Evolutionary conservation across 2,888 invertebrate genomes (phyloP), one percentile per base, ranked within the genome.

Genomic region (Calliscelio sp.): DNA sequence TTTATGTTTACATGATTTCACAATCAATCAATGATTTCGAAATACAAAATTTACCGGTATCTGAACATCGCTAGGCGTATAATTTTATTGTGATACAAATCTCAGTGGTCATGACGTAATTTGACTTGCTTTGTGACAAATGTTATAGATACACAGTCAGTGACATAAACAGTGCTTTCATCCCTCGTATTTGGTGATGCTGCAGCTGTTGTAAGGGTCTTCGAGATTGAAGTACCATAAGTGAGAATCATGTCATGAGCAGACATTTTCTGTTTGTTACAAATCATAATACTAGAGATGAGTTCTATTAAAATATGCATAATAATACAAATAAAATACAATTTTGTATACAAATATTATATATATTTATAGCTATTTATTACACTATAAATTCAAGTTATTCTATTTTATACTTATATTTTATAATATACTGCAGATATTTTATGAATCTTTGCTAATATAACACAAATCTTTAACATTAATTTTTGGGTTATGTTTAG

Each of bases 71-170:
- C 22, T 44, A 41, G 5, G 44, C 25, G 28, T 18, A 35, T 38
- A 63, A 82, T 77, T 65, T 71, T 46, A 82, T 71, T 77, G 44
- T 79, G 78, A 83, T 74, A 66, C 61, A 73, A 77, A 84, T 81
- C 68, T 65, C 59, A 38, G 51, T 73, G 78, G 51, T 75, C 71
- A 66, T 77, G 66, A 68, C 78, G 38, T 70, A 57, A 82, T 80
- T 79, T 82, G 59, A 63, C 68, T 70, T 73, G 82, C 77, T 86
- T 81, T 61, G 85, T 91, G 92, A 92, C 90, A 90, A 91, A 92
- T 90, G 91, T 91, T 92, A 92, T 92, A 89, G 92, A 92, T 91
- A 90, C 90, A 89, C 89, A 90, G 93, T 90, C 90, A 91, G 87
- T 92, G 93, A 92, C 93, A 86, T 77, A 74, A 57, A 85, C 81